Evolutionary conservation across 2,888 invertebrate species (phyloP), one percentile per base, ranked within the genome.

Genomic region (Athrips mouffetella): DNA sequence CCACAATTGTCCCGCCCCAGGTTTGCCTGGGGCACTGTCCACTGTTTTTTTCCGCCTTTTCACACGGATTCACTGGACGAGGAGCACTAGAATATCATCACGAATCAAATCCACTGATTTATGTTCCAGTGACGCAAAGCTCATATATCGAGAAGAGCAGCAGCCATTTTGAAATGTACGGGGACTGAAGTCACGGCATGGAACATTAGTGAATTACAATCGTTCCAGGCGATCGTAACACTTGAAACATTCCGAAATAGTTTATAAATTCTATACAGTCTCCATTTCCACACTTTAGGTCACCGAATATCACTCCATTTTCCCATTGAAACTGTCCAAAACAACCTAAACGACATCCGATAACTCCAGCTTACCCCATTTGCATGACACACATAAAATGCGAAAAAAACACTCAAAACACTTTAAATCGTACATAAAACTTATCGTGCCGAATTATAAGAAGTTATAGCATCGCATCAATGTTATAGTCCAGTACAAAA

Each of bases 361-460:
- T 84, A 85, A 89, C 81, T 87, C 85, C 86, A 91, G 89, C 89
- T 89, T 91, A 92, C 91, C 92, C 91, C 91, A 91, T 91, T 91
- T 91, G 91, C 91, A 91, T 91, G 91, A 91, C 91, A 91, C 91
- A 91, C 91, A 91, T 91, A 91, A 90, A 89, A 90, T 90, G 89
- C 80, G 80, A 89, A 89, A 83, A 85, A 86, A 84, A 79, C 87
- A 86, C 86, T 75, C 71, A 76, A 84, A 84, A 86, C 89, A 87
- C 89, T 81, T 78, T 80, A 84, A 86, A 89, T 80, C 78, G 80
- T 83, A 86, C 85, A 76, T 81, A 85, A 83, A 81, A 77, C 74
- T 75, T 77, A 76, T 82, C 76, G 73, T 80, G 80, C 79, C 80
- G 80, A 83, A 76, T 82, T 72, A 80, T 76, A 67, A 84, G 79